Evolutionary conservation across 2,797 vertebrate species (phyloP).

Genomic region (Macroramphosus scolopax): DNA sequence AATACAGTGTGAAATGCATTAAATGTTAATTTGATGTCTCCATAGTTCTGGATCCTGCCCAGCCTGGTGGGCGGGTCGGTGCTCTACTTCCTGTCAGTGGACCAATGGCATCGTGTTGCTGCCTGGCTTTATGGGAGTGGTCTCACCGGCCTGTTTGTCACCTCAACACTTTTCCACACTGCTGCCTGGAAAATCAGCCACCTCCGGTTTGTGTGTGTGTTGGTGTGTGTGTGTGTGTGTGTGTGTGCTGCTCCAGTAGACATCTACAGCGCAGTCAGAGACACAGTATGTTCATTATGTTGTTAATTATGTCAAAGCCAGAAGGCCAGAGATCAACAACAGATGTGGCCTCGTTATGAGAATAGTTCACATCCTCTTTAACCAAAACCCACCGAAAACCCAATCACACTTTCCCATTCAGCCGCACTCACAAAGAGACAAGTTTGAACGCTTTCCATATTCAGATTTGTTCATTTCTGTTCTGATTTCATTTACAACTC

Average conservation of each 20-base stretch:
- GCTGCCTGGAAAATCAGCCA: conserved; percentile 96
- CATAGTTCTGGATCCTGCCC: conserved; percentile 86
- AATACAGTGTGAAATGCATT: too few relatives aligned
- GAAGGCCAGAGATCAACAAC: conserved; percentile 22
- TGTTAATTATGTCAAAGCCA: conserved; percentile 38
- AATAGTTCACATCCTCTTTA: conserved; percentile 2
- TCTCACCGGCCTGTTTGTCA: conserved; percentile 89
- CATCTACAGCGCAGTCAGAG: conserved; percentile 21
- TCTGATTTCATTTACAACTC: too few relatives aligned
- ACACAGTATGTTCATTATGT: conserved; percentile 31
- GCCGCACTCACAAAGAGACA: too few relatives aligned
- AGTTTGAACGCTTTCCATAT: too few relatives aligned
- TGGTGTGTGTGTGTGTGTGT: conserved; percentile 12
- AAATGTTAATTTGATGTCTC: conserved; percentile 3
- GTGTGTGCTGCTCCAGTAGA: too few relatives aligned
- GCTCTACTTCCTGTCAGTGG: conserved; percentile 84
- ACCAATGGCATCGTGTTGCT: conserved; percentile 79
- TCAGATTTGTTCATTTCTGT: too few relatives aligned
- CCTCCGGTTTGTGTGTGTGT: conserved; percentile 79
- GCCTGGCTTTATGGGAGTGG: conserved; percentile 84
- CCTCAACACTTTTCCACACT: conserved; percentile 93
- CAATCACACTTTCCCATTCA: too few relatives aligned
- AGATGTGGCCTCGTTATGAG: conserved; percentile 36
- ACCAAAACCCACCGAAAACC: too few relatives aligned
- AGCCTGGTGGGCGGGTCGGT: conserved; percentile 87